phyloP scores from a whole-genome alignment of 2,113 vertebrate species.

The Arenaria interpres region DNA sequence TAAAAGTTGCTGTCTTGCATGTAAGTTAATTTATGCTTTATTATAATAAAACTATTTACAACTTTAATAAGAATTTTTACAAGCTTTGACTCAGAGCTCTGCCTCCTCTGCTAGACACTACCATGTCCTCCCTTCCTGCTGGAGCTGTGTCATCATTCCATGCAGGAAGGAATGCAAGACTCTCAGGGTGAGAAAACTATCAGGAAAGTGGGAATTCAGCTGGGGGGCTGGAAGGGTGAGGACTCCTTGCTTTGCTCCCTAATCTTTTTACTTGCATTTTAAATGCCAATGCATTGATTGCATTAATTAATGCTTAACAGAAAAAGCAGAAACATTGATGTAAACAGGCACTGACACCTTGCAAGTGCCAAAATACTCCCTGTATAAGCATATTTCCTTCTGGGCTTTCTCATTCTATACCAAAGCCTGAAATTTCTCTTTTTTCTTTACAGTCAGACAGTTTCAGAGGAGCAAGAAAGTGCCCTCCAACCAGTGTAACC shows the following conservation, averaged over 20 bases:
- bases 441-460: not conserved
- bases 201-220: not conserved
- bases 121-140: not conserved
- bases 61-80: not conserved
- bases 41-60: conserved; percentile 3
- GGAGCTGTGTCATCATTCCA: not conserved
- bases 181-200: not conserved
- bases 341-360: not conserved
- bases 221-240: not conserved
- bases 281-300: not conserved
- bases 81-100: not conserved
- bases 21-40: not conserved
- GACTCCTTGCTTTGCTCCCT: not conserved
- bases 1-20: not conserved
- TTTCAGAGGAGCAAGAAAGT: not conserved
- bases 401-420: not conserved
- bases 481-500: not conserved
- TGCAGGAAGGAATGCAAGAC: not conserved
- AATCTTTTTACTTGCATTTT: not conserved
- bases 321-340: not conserved
- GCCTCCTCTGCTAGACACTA: not conserved
- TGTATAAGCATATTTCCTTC: not conserved
- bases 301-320: not conserved
- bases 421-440: not conserved
- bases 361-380: not conserved